Evolutionary conservation across 2,113 vertebrate genomes (phyloP), one percentile per base, ranked within the genome.

Genomic region (Murina feae): DNA sequence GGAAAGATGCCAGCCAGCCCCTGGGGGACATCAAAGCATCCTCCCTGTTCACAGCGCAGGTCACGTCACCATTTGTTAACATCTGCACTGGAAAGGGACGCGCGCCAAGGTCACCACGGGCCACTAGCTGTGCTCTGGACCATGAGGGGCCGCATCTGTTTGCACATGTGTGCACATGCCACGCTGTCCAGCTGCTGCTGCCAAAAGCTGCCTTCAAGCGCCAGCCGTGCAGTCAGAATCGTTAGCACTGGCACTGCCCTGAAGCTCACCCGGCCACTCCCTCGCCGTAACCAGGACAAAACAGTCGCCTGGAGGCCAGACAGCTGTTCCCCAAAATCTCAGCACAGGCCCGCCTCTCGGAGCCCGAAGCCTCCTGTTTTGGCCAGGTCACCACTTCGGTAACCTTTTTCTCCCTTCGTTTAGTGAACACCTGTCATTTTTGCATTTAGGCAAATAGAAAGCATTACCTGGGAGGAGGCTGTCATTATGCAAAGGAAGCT

Each of bases 321-420:
- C 32, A 44, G 39, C 51, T 37, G 28, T 9, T 60, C 53, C 39
- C 1, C 0, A 72, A 37, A 23, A 35, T n/a, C 44, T 47, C n/a
- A 5, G 2, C n/a, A 18, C 16, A 23, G 58, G 68, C 18, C 83
- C 1, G 44, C 18, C n/a, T 66, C 55, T 32, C 71, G 1, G 14
- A 53, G 55, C 42, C 55, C 13, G 1, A 44, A 21, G n/a, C 30
- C 60, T 81, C 51, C 47, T 75, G 5, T 66, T 88, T 53, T 47
- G 47, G 65, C 78, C 49, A 51, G 16, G n/a, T 37, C 32, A 25
- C 4, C 14, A 28, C 37, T 91, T 92, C 21, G 20, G 18, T 39
- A 5, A 71, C 9, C 13, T 89, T 80, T 80, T n/a, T 8, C 68
- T 90, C 81, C 35, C 35, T 93, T 81, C 55, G 71, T 81, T 78